Percentiles rank a stretch among this genome's conserved stretches.
phyloP scores from a whole-genome alignment of 92 coral and sea anemone genomes.

The Micromussa lordhowensis region DNA sequence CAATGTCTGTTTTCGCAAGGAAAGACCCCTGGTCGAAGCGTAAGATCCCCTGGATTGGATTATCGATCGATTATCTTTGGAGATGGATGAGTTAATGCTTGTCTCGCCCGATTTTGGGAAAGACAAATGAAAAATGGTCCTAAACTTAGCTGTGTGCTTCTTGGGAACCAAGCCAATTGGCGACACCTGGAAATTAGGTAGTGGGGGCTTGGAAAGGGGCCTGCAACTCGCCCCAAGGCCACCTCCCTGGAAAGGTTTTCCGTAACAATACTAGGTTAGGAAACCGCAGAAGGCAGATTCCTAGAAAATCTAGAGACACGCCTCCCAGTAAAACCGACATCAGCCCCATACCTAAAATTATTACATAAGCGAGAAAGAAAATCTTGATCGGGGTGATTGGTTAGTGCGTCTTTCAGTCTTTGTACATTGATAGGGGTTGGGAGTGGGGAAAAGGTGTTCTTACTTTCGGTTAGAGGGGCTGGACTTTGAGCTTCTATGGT shows the following conservation, averaged over 20 bases:
- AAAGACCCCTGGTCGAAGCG: constrained; percentile 38
- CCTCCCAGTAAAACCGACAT: constrained; percentile 27
- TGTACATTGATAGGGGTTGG: too few species aligned
- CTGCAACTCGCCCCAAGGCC: constrained; percentile 58
- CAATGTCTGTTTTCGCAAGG: constrained; percentile 58
- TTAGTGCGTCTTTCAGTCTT: too few species aligned
- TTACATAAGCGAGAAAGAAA: neutral
- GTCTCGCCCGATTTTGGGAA: too few species aligned
- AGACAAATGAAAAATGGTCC: constrained; percentile 66
- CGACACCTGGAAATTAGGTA: constrained; percentile 63
- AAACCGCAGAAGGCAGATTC: constrained; percentile 33
- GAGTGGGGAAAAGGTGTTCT: too few species aligned
- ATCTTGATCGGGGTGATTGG: constrained; percentile 20
- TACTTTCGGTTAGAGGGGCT: too few species aligned
- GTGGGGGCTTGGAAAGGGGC: constrained; percentile 55
- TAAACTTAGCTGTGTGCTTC: constrained; percentile 56
- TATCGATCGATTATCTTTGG: constrained; percentile 28
- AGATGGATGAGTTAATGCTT: neutral
- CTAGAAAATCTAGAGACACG: constrained; percentile 22
- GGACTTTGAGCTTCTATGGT: too few species aligned
- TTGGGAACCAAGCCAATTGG: constrained; percentile 79
- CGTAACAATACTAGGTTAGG: constrained; percentile 24
- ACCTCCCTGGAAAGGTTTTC: constrained; percentile 34
- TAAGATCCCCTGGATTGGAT: constrained; percentile 41
- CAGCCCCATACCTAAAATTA: constrained; percentile 13